Conservation (phyloP, 2,113 vertebrate genomes). For the Bufo gargarizans region DNA sequence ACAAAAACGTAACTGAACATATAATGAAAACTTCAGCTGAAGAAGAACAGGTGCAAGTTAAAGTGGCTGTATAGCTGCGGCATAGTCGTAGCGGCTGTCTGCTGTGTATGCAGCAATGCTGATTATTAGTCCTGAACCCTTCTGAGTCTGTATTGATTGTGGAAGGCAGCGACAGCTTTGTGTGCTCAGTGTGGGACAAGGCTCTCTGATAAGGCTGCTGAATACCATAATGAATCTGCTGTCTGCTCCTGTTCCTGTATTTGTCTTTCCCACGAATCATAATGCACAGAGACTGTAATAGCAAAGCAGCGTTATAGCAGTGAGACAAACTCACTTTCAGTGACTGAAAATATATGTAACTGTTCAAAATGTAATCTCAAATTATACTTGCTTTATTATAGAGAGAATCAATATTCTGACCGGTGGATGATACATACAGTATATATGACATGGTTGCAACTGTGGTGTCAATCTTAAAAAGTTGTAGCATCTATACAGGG, state of each 20-base stretch:
- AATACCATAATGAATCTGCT: neutral
- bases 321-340: no score
- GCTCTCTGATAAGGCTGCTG: neutral
- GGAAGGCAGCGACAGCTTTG: conserved; percentile 1
- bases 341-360: no score
- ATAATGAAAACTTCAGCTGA: neutral
- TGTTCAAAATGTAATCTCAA: no score
- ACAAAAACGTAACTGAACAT: neutral
- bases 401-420: no score
- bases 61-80: neutral
- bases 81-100: neutral
- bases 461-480: no score
- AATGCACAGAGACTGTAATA: neutral
- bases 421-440: no score
- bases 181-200: neutral
- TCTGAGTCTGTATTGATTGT: conserved; percentile 27
- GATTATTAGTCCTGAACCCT: conserved; percentile 11
- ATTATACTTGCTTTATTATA: no score
- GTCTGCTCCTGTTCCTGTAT: neutral
- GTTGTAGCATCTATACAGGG: no score
- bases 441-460: no score
- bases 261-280: conserved; percentile 32
- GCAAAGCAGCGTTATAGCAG: neutral
- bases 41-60: neutral
- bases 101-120: neutral